Evolutionary conservation across 1,140 invertebrate species (phyloP), one percentile per base, ranked within the genome.

Genomic region (Bathynomus jamesi): DNA sequence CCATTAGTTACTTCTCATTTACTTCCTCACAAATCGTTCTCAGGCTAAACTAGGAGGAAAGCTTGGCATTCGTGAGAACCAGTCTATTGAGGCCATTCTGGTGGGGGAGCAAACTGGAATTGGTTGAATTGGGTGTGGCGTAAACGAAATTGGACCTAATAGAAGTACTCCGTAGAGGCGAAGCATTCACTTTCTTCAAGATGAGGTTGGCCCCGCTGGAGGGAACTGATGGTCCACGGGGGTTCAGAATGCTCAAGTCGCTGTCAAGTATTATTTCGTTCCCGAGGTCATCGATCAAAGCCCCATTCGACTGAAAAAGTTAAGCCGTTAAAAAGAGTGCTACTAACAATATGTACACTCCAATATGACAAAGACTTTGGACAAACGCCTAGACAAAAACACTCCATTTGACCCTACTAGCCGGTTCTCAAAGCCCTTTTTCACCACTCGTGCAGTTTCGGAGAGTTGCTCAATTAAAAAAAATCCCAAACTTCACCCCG

Each of bases 1-100:
- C n/a, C n/a, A n/a, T n/a, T n/a, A n/a, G n/a, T n/a, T n/a, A n/a
- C n/a, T n/a, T n/a, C n/a, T n/a, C n/a, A n/a, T n/a, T n/a, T n/a
- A n/a, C n/a, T n/a, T n/a, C n/a, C n/a, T n/a, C n/a, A n/a, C n/a
- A n/a, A n/a, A n/a, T n/a, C n/a, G n/a, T n/a, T n/a, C n/a, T n/a
- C n/a, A n/a, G n/a, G n/a, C 32, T 7, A 40, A 40, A 7, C 32
- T 40, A 40, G 17, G 32, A 76, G 63, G 75, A 73, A 28, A 76
- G 53, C 61, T 76, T 76, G n/a, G 65, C 75, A 61, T 76, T 76
- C 63, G 71, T 76, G 7, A 76, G 69, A 24, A 76, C 75, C 32
- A 76, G 69, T 71, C 75, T 70, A 40, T 76, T 76, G 28, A 76
- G 71, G 13, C 71, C 72, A 67, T 73, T 69, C 53, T 72, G 69